These are phyloP conservation scores for Ploceus nigricollis DNA, from an alignment of 2,113 vertebrate species.

Conservation along the genomic window DNA sequence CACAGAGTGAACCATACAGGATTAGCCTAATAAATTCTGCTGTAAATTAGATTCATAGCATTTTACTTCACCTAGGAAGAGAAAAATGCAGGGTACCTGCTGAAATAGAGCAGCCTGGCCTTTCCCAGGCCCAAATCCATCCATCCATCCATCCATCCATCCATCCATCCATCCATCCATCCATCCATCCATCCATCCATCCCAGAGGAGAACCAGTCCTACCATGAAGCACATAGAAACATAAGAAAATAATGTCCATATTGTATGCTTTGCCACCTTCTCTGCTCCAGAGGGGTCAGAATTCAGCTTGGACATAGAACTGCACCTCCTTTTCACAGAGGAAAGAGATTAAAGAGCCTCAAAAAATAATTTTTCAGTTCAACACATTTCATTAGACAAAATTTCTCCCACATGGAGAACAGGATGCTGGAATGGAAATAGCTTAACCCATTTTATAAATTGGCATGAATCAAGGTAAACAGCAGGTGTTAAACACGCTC, in stretches of 20 bases:
- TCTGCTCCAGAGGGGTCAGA: background rate
- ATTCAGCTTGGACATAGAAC: background rate
- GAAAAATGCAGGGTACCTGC: background rate
- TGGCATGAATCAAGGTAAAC: conserved; percentile 43
- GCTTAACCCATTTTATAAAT: conserved; percentile 39
- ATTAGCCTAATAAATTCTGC: background rate
- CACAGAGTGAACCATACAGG: background rate
- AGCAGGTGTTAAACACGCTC: conserved; percentile 2
- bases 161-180: background rate
- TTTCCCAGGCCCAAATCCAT: background rate
- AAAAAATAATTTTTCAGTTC: background rate
- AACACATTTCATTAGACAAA: background rate
- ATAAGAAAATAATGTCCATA: background rate
- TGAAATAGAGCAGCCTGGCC: background rate
- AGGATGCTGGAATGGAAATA: conserved; percentile 15
- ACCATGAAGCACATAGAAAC: background rate
- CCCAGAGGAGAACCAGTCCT: background rate
- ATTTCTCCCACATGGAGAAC: background rate
- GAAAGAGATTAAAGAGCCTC: background rate
- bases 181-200: background rate
- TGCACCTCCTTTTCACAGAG: background rate
- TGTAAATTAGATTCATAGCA: background rate
- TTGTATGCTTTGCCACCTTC: background rate
- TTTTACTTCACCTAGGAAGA: background rate
- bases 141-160: background rate